Evolutionary conservation across 2,797 vertebrate genomes (phyloP).

Genomic region (Mallotus villosus): DNA sequence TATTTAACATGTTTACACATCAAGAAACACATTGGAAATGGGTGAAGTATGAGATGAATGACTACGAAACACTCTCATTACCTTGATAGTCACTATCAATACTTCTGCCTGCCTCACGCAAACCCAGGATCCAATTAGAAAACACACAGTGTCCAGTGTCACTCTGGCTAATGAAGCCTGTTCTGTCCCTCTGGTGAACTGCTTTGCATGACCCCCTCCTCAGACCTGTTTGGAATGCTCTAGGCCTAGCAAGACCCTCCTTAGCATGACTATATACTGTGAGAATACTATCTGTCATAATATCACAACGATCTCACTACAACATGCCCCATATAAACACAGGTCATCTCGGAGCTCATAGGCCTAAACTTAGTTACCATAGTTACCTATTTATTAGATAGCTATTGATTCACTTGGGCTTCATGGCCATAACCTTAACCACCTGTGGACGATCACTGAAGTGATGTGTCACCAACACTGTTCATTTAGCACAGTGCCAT

Average conservation of each 20-base stretch:
- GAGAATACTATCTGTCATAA: too few relatives aligned
- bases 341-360: background rate
- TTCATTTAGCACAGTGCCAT: too few relatives aligned
- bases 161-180: background rate
- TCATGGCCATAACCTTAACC: too few relatives aligned
- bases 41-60: constrained; percentile 50
- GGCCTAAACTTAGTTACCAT: background rate
- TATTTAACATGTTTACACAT: constrained; percentile 23
- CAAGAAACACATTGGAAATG: constrained; percentile 46
- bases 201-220: constrained; percentile 8
- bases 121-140: background rate
- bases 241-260: background rate
- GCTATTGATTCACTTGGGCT: too few relatives aligned
- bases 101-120: constrained; percentile 31
- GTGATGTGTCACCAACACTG: too few relatives aligned
- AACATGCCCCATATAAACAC: too few relatives aligned
- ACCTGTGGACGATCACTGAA: too few relatives aligned
- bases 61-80: constrained; percentile 43
- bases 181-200: constrained; percentile 9
- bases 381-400: too few relatives aligned
- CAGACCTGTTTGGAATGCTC: background rate
- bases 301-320: too few relatives aligned
- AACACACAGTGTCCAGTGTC: background rate
- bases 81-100: constrained; percentile 36
- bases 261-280: constrained; percentile 8